A percentile compares a stretch with the other conserved stretches of the same genome.
Evolutionary conservation across 2,113 vertebrate species (phyloP).

Genomic region (Cnemophilus loriae): DNA sequence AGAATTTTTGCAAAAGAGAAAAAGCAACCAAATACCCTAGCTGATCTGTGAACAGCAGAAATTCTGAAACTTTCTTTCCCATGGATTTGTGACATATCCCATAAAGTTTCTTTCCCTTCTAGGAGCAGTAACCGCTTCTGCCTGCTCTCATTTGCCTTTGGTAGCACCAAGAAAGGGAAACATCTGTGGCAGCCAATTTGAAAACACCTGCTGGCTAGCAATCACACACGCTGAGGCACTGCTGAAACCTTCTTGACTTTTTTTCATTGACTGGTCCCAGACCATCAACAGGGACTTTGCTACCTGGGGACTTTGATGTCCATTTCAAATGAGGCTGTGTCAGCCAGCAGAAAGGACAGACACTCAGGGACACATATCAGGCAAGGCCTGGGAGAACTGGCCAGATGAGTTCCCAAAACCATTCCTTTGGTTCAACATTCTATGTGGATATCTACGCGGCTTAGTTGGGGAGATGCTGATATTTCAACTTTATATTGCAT

Average conservation of each 20-base stretch:
- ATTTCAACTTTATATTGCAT: neutral
- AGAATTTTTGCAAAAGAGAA: neutral
- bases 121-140: neutral
- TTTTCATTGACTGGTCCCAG: neutral
- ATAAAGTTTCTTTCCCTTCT: neutral
- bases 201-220: neutral
- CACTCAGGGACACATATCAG: neutral
- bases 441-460: neutral
- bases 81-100: neutral
- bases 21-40: neutral
- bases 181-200: neutral
- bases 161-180: neutral
- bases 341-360: neutral
- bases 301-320: neutral
- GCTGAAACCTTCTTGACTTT: neutral
- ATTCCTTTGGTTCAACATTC: neutral
- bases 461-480: neutral
- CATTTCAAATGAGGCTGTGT: neutral
- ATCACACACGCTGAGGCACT: neutral
- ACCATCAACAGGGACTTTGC: neutral
- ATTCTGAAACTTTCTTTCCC: neutral
- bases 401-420: neutral
- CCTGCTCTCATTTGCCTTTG: neutral
- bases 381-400: neutral
- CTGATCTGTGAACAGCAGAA: neutral